These are phyloP conservation scores for Xenentodon cancila DNA, from an alignment of 2,797 vertebrate species.

Conservation along the genomic window DNA sequence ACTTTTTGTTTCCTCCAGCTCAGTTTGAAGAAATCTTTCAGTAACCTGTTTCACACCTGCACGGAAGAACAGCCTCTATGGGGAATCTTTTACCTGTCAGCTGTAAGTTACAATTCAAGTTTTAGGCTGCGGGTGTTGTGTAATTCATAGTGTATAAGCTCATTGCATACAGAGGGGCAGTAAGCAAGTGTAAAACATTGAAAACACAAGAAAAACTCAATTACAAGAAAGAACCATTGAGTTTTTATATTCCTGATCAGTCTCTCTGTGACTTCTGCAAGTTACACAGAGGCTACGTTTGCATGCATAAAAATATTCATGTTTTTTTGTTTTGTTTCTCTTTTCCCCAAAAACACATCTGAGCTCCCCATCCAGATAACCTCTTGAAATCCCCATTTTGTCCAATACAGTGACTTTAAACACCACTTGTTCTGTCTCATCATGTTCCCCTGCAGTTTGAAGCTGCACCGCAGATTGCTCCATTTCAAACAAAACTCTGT, in stretches of 20 bases:
- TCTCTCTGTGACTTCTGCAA: constrained; percentile 5
- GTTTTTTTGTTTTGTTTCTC: neutral
- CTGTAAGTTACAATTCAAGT: constrained; percentile 8
- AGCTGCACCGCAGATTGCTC: no score
- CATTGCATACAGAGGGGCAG: constrained; percentile 4
- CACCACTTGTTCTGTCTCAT: no score
- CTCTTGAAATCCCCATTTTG: constrained; percentile 40
- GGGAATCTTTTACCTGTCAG: constrained; percentile 21
- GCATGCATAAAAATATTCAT: neutral
- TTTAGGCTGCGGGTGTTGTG: neutral
- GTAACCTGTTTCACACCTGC: constrained; percentile 13
- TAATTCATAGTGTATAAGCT: constrained; percentile 10
- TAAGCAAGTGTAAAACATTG: constrained; percentile 9
- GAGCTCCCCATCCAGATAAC: constrained; percentile 5
- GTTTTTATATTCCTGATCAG: neutral
- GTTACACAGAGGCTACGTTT: constrained; percentile 5
- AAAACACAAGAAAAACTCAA: neutral
- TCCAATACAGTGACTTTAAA: constrained; percentile 34
- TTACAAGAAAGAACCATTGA: neutral
- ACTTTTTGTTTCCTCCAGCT: constrained; percentile 5
- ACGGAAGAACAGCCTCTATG: constrained; percentile 9
- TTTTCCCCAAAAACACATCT: constrained; percentile 26
- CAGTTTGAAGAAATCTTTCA: constrained; percentile 7
- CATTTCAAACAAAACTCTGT: no score
- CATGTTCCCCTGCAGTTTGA: no score